Evolutionary conservation across 1,140 invertebrate species (phyloP).

Genomic region (Microplitis demolitor): DNA sequence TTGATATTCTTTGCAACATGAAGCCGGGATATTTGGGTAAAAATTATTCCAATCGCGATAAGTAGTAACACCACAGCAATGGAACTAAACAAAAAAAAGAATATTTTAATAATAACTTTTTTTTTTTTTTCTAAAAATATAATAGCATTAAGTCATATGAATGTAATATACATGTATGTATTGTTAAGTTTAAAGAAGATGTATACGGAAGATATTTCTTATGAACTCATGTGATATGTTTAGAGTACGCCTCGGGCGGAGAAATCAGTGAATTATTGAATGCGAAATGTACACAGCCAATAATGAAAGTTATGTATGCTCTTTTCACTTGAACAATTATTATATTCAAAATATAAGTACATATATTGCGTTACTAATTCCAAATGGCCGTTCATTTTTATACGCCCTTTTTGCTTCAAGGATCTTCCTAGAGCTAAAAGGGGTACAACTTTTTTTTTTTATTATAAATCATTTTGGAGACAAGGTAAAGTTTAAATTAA

Average conservation of each 20-base stretch:
- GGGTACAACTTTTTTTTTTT: too few relatives aligned
- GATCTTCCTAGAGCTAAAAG: too few relatives aligned
- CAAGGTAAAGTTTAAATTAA: too few relatives aligned
- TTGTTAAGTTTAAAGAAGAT: not conserved
- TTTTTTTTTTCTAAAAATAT: too few relatives aligned
- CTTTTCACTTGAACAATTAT: slow-evolving; percentile 5
- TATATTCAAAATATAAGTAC: too few relatives aligned
- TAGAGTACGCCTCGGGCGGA: not conserved
- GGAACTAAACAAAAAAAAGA: slow-evolving; percentile 63
- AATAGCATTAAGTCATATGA: too few relatives aligned
- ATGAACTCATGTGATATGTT: not conserved
- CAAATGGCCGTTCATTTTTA: too few relatives aligned
- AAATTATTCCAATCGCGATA: slow-evolving; percentile 73
- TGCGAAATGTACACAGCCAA: not conserved
- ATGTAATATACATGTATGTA: not conserved
- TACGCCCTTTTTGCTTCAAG: too few relatives aligned
- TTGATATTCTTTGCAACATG: slow-evolving; percentile 76
- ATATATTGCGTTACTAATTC: too few relatives aligned
- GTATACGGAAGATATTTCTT: not conserved
- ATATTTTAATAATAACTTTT: not conserved
- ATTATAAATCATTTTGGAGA: too few relatives aligned
- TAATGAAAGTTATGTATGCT: not conserved
- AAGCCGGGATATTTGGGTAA: slow-evolving; percentile 71
- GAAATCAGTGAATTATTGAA: slow-evolving; percentile 9
- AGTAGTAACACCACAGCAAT: slow-evolving; percentile 81